phyloP scores from a whole-genome alignment of 2,113 vertebrate species.

The Hyla sarda region DNA sequence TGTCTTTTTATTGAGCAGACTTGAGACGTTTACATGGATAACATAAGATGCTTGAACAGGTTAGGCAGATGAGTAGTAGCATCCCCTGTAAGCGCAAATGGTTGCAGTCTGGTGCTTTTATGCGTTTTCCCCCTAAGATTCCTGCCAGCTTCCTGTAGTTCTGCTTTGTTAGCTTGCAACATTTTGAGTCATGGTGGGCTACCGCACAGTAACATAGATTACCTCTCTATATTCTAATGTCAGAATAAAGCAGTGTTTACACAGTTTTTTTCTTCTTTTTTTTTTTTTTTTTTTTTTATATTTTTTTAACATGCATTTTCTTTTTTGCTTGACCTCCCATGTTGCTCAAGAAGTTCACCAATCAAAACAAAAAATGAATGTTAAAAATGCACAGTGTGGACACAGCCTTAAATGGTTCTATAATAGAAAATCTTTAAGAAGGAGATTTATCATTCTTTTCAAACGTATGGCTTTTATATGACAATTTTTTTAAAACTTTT shows the following conservation, averaged over 20 bases:
- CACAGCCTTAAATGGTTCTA: too few species aligned
- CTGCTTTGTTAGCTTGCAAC: neutral
- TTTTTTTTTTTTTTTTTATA: too few species aligned
- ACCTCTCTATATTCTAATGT: neutral
- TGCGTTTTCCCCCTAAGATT: neutral
- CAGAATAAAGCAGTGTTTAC: neutral
- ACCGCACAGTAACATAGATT: neutral
- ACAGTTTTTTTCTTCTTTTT: too few species aligned
- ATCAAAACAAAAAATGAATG: too few species aligned
- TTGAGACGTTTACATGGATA: constrained; percentile 26
- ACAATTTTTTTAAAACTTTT: too few species aligned
- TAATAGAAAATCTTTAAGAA: too few species aligned
- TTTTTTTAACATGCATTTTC: too few species aligned
- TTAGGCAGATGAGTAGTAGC: neutral
- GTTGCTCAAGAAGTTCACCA: too few species aligned
- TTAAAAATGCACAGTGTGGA: too few species aligned
- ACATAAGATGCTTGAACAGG: neutral
- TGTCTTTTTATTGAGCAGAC: neutral
- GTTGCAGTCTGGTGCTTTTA: neutral
- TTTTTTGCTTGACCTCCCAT: too few species aligned
- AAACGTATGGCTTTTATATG: too few species aligned
- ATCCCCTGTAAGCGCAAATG: neutral
- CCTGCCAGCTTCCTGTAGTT: neutral
- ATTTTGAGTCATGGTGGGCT: neutral
- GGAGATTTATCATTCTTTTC: too few species aligned